Evolutionary conservation across 2,888 invertebrate species (phyloP), one percentile per base, ranked within the genome.

Genomic region (Bellardia pandia): DNA sequence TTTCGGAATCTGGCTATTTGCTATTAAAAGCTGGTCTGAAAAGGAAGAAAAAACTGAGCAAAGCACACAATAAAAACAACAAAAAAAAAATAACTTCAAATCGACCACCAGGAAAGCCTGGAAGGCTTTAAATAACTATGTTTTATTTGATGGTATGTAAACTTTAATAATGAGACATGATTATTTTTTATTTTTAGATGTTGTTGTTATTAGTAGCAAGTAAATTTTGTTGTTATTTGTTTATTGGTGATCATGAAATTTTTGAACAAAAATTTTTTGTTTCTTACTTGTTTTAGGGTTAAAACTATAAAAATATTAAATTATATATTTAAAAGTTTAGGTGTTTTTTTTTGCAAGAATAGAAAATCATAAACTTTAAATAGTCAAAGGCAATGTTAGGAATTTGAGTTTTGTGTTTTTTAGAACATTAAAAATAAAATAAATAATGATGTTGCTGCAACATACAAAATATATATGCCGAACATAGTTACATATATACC

Each of bases 131-230:
- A 87, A 84, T 81, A 85, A 87, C 87, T 85, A 71, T 81, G 74
- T 78, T 87, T 77, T 81, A 72, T 84, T 84, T 84, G 84, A 84
- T 86, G 51, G 80, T 80, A 86, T 84, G 86, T 77, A 85, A 85
- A 87, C 84, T 76, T 75, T 87, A 78, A 87, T 87, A 87, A 85
- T 85, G 87, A 87, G 87, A 87, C 87, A 85, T 85, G 87, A 87
- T 85, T 87, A 86, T 84, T 84, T 84, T 51, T 72, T 66, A 45
- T 85, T 51, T 64, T 42, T 16, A 40, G 37, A 6, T 62, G 30
- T 23, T 62, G 23, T 14, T 72, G 23, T 62, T 62, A 62, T 62
- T 62, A 62, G 1, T 68, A 37, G 45, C 4, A 37, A 37, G 6
- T 4, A 37, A 37, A 37, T 37, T 4, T 6, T 60, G 33, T 60